Conservation (phyloP, 2,888 invertebrate species). For the Candidula unifasciata region DNA sequence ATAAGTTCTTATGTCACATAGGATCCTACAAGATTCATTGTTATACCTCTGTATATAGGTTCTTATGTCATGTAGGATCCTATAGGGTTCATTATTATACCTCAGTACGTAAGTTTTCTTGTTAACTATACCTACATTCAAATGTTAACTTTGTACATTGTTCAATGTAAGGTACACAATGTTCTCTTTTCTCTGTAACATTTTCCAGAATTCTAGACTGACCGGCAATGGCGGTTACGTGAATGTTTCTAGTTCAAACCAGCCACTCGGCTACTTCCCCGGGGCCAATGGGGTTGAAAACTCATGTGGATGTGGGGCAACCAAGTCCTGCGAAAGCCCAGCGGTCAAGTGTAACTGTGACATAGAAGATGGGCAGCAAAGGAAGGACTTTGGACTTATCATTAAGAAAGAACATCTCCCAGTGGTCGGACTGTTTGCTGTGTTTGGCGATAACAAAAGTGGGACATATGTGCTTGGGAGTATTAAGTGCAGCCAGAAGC, state of each 20-base stretch:
- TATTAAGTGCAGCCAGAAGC: slow-evolving; percentile 62
- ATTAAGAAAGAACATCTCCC: slow-evolving; percentile 65
- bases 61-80: too few relatives aligned
- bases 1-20: too few relatives aligned
- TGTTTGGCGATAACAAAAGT: slow-evolving; percentile 46
- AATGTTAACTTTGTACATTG: too few relatives aligned
- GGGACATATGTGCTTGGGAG: slow-evolving; percentile 57
- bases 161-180: too few relatives aligned
- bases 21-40: too few relatives aligned
- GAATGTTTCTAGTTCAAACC: slow-evolving; percentile 24
- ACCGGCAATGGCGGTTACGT: slow-evolving; percentile 35
- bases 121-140: too few relatives aligned
- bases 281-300: slow-evolving; percentile 48
- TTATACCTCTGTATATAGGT: too few relatives aligned
- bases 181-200: too few relatives aligned
- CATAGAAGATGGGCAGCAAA: slow-evolving; percentile 58
- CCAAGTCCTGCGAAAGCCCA: slow-evolving; percentile 59
- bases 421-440: slow-evolving; percentile 58
- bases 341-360: slow-evolving; percentile 70
- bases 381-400: slow-evolving; percentile 68
- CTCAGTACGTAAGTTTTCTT: too few relatives aligned
- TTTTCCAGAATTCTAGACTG: slow-evolving; percentile 48
- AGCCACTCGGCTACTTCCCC: slow-evolving; percentile 46
- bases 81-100: too few relatives aligned
- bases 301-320: slow-evolving; percentile 68